Evolutionary conservation across 2,797 vertebrate genomes (phyloP), one percentile per base, ranked within the genome.

Genomic region (Serranus cabrilla): DNA sequence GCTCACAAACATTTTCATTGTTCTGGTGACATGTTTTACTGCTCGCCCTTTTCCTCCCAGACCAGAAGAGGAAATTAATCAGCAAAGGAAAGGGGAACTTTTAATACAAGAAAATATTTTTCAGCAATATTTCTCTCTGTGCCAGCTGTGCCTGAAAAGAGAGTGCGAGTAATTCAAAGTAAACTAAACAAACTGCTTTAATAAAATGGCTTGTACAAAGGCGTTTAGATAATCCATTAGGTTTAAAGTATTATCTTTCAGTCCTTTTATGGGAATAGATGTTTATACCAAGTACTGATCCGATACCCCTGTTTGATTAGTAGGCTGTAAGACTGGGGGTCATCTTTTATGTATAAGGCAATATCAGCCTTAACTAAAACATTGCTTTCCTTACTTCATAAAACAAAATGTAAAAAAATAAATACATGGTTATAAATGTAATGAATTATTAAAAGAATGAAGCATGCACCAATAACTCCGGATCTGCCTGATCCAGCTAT

Each of bases 51-150:
- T 81, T 63, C 76, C 73, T 84, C 52, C 20, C 14, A 51, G 71
- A 85, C 65, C 72, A 81, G 17, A 21, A 20, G 20, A 87, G 76
- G 80, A 91, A 86, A 74, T 73, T 54, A 74, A 63, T 88, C 79
- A 82, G 86, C 40, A 74, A 7, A 75, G 61, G 20, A 82, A 77
- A 39, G 34, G 9, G 50, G 20, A 23, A 20, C 17, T 51, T 81
- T 78, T 27, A n/a, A 72, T 63, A 40, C 63, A 39, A 51, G 11
- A 71, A 49, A 43, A 47, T 0, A 37, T 60, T 42, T 42, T 31
- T 1, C 2, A 34, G 8, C 46, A 14, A 54, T 61, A 37, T 43
- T 8, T 73, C 16, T 58, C 40, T 50, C 8, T 11, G 9, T 23
- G 4, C 46, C 21, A 25, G 27, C 40, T 23, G 16, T 10, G 50